These are phyloP conservation scores for Clarias batrachus DNA, from an alignment of 2,113 vertebrate species.

Conservation along the genomic window DNA sequence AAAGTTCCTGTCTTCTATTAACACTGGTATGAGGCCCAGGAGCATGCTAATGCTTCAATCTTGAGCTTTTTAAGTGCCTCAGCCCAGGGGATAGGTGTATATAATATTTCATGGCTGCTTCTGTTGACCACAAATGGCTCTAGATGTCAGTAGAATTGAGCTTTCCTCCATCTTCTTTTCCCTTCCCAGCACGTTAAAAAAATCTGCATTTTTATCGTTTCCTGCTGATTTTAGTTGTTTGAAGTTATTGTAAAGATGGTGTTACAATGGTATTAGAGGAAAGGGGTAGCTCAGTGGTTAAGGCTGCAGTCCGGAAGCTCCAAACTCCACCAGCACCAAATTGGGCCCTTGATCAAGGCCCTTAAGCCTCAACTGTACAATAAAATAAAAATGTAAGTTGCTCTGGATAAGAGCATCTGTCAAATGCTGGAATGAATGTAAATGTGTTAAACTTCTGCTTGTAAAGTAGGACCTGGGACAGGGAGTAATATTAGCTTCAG, in stretches of 20 bases:
- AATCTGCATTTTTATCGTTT: background rate
- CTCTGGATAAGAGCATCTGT: too few relatives aligned
- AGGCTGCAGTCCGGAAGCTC: too few relatives aligned
- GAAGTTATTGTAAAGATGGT: background rate
- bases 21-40: background rate
- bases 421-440: too few relatives aligned
- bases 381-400: too few relatives aligned
- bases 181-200: background rate
- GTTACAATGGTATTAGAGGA: background rate
- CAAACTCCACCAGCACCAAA: too few relatives aligned
- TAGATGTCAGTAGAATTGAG: constrained; percentile 21
- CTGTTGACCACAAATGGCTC: background rate
- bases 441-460: too few relatives aligned
- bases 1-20: background rate
- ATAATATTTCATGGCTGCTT: background rate
- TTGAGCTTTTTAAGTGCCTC: background rate
- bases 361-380: too few relatives aligned
- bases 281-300: too few relatives aligned
- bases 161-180: background rate
- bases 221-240: background rate
- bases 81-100: background rate
- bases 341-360: too few relatives aligned
- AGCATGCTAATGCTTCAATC: background rate
- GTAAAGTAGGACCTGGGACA: background rate
- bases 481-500: background rate